Evolutionary conservation across 2,797 vertebrate genomes (phyloP).

Genomic region (Chaenodraco wilsoni): DNA sequence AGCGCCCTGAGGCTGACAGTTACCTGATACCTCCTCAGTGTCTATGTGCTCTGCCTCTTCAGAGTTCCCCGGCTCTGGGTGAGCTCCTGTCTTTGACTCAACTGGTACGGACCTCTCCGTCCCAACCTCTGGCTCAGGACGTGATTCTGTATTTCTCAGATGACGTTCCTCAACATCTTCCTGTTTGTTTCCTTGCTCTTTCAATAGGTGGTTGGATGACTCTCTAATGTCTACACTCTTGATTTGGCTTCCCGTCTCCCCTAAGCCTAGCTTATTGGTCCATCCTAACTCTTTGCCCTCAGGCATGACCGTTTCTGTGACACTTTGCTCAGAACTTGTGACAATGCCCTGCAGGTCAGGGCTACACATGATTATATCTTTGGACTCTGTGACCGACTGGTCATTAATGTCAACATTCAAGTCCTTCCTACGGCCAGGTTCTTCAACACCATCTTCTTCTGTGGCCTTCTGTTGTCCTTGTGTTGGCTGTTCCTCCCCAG

Average conservation of each 20-base stretch:
- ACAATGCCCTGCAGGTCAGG: conserved; percentile 14
- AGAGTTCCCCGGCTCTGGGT: conserved; percentile 34
- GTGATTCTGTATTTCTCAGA: conserved; percentile 11
- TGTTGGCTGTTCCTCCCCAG: conserved; percentile 24
- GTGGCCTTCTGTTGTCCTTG: conserved; percentile 17
- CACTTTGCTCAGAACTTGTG: conserved; percentile 39
- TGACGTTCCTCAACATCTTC: conserved; percentile 14
- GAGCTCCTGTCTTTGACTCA: conserved; percentile 13
- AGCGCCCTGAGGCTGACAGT: conserved; percentile 51
- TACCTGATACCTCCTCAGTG: conserved; percentile 33
- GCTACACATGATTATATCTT: conserved; percentile 23
- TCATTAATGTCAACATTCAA: conserved; percentile 22
- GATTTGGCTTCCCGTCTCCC: conserved; percentile 30
- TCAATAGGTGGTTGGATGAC: not conserved
- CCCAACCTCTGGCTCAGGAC: conserved; percentile 14
- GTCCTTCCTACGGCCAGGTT: conserved; percentile 22
- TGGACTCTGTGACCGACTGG: conserved; percentile 30
- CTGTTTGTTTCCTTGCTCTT: conserved; percentile 6
- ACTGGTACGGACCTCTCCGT: not conserved
- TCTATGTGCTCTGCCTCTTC: conserved; percentile 35
- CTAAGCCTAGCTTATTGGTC: not conserved
- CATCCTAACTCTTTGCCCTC: conserved; percentile 21
- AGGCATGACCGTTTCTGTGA: conserved; percentile 24
- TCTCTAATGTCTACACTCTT: conserved; percentile 19
- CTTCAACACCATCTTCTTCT: conserved; percentile 8